Evolutionary conservation across 1,140 invertebrate species (phyloP).

Genomic region (Homalodisca vitripennis): DNA sequence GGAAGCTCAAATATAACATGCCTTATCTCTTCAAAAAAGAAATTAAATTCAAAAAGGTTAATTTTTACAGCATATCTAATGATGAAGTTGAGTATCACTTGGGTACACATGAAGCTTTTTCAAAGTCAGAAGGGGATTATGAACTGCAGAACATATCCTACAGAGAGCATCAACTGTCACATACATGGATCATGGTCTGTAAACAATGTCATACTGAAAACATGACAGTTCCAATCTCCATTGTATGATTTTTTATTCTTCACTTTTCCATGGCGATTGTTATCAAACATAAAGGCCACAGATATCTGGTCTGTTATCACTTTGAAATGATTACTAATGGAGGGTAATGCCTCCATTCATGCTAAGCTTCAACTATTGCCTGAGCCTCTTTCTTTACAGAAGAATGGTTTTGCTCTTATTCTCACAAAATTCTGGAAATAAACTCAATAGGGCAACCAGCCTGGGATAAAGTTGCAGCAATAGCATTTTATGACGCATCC

Average conservation of each 20-base stretch:
- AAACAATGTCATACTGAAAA: conserved; percentile 10
- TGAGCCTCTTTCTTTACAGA: conserved; percentile 15
- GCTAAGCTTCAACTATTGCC: conserved; percentile 8
- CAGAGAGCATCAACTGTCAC: background rate
- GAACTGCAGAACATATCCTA: conserved; percentile 4
- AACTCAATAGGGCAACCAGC: background rate
- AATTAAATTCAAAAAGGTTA: no score
- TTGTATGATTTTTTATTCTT: conserved; percentile 28
- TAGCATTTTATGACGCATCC: background rate
- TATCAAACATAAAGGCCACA: background rate
- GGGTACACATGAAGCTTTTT: background rate
- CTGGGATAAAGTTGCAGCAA: conserved; percentile 9
- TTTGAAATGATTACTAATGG: conserved; percentile 10
- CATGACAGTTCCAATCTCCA: conserved; percentile 10
- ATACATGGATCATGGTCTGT: background rate
- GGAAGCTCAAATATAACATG: no score
- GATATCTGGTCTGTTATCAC: conserved; percentile 2
- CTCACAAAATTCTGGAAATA: conserved; percentile 5
- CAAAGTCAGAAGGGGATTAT: background rate
- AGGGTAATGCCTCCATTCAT: conserved; percentile 8
- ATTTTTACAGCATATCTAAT: conserved; percentile 36
- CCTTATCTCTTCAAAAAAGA: no score
- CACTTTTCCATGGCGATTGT: background rate
- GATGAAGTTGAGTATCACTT: background rate
- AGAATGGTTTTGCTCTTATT: conserved; percentile 1